phyloP scores from a whole-genome alignment of 2,888 invertebrate species.

The Athalia rosae region DNA sequence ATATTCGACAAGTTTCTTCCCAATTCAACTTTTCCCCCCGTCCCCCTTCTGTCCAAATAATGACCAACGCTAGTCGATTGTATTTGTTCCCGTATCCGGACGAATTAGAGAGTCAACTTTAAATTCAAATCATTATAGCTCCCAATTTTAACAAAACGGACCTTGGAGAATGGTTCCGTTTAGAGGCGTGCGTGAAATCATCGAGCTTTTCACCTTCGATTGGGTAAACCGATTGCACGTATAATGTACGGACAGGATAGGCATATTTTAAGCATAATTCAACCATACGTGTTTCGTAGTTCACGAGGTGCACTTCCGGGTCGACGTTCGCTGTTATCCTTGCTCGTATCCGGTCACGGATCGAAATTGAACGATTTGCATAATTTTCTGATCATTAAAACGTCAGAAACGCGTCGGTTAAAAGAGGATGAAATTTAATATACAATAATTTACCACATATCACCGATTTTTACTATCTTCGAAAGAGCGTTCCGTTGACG shows the following conservation, averaged over 20 bases:
- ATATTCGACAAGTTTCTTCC: neutral
- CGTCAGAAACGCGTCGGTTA: neutral
- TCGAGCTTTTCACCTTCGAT: neutral
- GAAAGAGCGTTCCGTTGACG: too few species aligned
- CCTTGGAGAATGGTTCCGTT: constrained; percentile 6
- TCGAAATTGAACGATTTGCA: neutral
- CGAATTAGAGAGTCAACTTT: neutral
- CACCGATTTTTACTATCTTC: too few species aligned
- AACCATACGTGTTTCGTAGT: neutral
- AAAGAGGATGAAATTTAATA: too few species aligned
- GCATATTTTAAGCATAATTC: neutral
- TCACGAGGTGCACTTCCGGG: constrained; percentile 21
- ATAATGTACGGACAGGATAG: neutral
- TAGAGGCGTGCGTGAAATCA: constrained; percentile 6
- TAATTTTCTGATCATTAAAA: neutral
- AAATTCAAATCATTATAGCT: constrained; percentile 12
- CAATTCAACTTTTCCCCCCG: neutral
- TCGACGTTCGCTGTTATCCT: constrained; percentile 27
- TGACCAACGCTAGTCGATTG: neutral
- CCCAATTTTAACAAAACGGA: neutral
- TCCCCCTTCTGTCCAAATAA: neutral
- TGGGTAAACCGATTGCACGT: neutral
- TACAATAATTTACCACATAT: too few species aligned
- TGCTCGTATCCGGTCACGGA: constrained; percentile 11
- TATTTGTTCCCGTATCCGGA: neutral